Evolutionary conservation across 2,888 invertebrate species (phyloP).

Genomic region (Drosophila emarginata): DNA sequence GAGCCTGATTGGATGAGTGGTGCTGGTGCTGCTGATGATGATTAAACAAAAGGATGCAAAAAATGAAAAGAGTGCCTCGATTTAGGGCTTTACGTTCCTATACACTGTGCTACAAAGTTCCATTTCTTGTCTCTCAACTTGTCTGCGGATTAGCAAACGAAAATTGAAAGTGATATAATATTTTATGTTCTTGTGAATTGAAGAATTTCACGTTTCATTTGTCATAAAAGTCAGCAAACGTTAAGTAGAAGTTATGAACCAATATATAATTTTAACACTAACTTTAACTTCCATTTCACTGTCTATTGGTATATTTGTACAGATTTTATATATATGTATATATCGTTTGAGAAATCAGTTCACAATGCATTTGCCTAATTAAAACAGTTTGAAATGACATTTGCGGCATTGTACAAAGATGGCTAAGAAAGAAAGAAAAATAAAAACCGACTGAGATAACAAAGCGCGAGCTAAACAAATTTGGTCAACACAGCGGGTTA

Average conservation of each 20-base stretch:
- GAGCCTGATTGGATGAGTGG: constrained; percentile 1
- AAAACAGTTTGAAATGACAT: constrained; percentile 53
- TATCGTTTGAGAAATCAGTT: constrained; percentile 3
- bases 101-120: constrained; percentile 44
- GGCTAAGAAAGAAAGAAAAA: not conserved
- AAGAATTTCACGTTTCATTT: not conserved
- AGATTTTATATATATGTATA: no score
- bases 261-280: no score
- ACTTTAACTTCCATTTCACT: not conserved
- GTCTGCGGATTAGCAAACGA: constrained; percentile 28
- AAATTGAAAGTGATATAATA: not conserved
- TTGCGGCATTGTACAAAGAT: constrained; percentile 26
- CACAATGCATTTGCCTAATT: constrained; percentile 48
- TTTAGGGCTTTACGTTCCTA: not conserved
- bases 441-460: constrained; percentile 8
- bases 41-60: not conserved
- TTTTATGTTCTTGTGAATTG: not conserved
- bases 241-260: not conserved
- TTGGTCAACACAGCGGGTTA: constrained; percentile 65
- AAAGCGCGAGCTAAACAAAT: constrained; percentile 70
- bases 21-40: not conserved
- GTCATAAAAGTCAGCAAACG: no score
- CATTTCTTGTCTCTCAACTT: not conserved
- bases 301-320: not conserved
- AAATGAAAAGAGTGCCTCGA: not conserved